Evolutionary conservation across 1,140 invertebrate genomes (phyloP).

Genomic region (Geopemphigus sp.): DNA sequence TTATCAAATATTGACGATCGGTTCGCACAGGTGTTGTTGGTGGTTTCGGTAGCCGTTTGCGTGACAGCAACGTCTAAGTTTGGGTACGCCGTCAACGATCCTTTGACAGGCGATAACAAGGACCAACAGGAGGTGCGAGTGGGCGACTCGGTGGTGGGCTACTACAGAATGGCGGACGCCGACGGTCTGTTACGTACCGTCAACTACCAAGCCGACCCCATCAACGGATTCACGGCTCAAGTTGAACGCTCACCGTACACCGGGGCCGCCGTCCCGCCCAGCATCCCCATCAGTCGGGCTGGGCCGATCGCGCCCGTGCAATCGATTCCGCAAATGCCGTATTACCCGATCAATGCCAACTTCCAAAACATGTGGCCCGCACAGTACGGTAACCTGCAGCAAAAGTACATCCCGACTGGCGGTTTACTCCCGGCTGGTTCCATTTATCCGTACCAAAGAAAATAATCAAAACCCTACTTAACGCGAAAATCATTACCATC

Average conservation of each 20-base stretch:
- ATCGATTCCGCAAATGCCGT: too few species aligned
- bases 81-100: constrained; percentile 59
- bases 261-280: neutral
- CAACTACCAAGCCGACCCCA: constrained; percentile 63
- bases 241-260: constrained; percentile 57
- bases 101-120: constrained; percentile 59
- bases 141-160: constrained; percentile 59
- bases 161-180: constrained; percentile 58
- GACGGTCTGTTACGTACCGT: constrained; percentile 62
- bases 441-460: too few species aligned
- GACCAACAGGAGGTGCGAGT: constrained; percentile 58
- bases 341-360: too few species aligned
- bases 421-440: too few species aligned
- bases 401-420: too few species aligned
- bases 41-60: neutral
- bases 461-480: too few species aligned
- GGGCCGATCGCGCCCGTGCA: too few species aligned
- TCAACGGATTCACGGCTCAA: constrained; percentile 66
- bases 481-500: too few species aligned
- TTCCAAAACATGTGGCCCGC: too few species aligned
- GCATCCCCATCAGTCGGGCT: too few species aligned
- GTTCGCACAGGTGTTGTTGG: neutral
- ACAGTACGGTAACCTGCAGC: too few species aligned
- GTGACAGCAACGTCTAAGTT: constrained; percentile 57
- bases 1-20: too few species aligned